These are phyloP conservation scores for Tromatobia lineatoria DNA, from an alignment of 2,888 invertebrate genomes.

Conservation along the genomic window DNA sequence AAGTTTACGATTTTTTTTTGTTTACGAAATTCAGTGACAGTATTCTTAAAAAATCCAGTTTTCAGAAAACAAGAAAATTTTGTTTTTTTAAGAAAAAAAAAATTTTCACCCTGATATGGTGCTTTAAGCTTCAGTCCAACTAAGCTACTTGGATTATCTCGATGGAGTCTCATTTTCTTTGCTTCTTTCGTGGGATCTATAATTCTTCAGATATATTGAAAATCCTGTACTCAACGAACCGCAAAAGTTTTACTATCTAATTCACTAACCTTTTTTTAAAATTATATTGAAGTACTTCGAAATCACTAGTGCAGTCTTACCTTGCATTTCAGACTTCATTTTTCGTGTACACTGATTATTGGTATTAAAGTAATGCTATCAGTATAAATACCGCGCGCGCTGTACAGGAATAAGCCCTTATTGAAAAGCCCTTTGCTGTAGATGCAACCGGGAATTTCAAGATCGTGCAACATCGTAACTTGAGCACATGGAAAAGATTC, in stretches of 20 bases:
- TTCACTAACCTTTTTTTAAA: constrained; percentile 48
- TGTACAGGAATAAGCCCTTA: constrained; percentile 26
- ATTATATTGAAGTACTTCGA: constrained; percentile 41
- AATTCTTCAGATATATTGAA: too few species aligned
- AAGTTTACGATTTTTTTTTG: too few species aligned
- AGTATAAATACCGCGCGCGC: constrained; percentile 50
- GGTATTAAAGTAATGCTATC: constrained; percentile 47
- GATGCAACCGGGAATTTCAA: constrained; percentile 35
- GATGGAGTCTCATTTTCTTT: too few species aligned
- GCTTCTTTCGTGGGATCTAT: too few species aligned
- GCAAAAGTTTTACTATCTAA: neutral
- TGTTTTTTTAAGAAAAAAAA: too few species aligned
- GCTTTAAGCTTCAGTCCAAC: too few species aligned
- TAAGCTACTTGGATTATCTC: too few species aligned
- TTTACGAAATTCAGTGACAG: too few species aligned
- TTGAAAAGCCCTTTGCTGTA: constrained; percentile 35
- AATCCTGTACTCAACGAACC: neutral
- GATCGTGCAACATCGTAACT: constrained; percentile 41
- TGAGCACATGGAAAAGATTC: constrained; percentile 56
- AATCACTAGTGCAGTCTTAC: constrained; percentile 53
- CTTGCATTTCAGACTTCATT: neutral
- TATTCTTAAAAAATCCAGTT: too few species aligned
- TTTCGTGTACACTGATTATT: constrained; percentile 27
- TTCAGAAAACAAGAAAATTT: too few species aligned
- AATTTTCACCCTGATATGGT: too few species aligned